Evolutionary conservation across 2,888 invertebrate genomes (phyloP), one percentile per base, ranked within the genome.

Genomic region (Timema podura): DNA sequence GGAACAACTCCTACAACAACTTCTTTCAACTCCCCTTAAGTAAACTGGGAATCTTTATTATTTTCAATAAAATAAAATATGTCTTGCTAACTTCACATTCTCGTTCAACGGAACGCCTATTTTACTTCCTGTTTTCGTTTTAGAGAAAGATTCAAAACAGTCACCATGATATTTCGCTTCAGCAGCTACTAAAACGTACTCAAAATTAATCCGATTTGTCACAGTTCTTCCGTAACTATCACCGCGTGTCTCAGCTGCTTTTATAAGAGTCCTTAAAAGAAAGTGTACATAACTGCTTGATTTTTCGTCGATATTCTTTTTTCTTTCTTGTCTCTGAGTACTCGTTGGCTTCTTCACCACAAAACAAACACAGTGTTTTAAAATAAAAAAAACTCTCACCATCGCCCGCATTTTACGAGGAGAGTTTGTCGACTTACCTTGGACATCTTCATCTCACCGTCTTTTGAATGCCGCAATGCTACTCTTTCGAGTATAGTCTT

Each of bases 31-130:
- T 80, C 78, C 76, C 77, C 77, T 68, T 79, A 74, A 69, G 78
- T 79, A 75, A 79, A 80, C 78, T 80, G 79, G 69, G 77, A 80
- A 77, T 79, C 79, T 68, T 76, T 75, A 76, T 77, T 76, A 77
- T 76, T 79, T 78, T 80, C 78, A 71, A 80, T 79, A 72, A 79
- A 80, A 76, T 54, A 67, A 75, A 78, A 79, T 77, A 79, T 77
- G 75, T 79, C 76, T 70, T 74, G 70, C 79, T 78, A 77, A 69
- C 71, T 77, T 77, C 70, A 79, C 78, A 77, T 78, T 76, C 77
- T 78, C 73, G 77, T 79, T n/a, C 16, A n/a, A 16, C 2, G n/a
- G n/a, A n/a, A n/a, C n/a, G n/a, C n/a, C n/a, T n/a, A n/a, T n/a
- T 13, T 51, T n/a, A 51, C 11, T 1, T 13, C 11, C 1, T 51